phyloP scores from a whole-genome alignment of 2,113 vertebrate species.

The Rhagologus leucostigma region DNA sequence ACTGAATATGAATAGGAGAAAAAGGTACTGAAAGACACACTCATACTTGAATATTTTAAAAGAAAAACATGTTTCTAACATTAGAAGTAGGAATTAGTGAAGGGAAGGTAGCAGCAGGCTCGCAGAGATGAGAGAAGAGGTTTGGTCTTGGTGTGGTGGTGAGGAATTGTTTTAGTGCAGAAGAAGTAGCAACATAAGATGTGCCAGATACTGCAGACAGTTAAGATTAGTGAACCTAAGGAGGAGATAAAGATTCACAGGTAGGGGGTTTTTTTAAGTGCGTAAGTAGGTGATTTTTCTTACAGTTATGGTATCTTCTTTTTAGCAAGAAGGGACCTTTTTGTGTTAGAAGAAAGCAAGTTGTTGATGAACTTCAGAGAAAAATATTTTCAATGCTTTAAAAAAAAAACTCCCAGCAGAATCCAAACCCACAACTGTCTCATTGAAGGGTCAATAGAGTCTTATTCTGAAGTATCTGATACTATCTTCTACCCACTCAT shows the following conservation, averaged over 20 bases:
- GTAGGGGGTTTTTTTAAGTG: not conserved
- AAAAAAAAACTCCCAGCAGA: not conserved
- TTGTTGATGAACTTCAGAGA: not conserved
- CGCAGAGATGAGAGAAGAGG: not conserved
- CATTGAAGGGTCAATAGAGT: not conserved
- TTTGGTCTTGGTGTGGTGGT: not conserved
- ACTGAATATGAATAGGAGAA: not conserved
- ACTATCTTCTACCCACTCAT: not conserved
- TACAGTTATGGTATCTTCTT: not conserved
- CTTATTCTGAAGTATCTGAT: not conserved
- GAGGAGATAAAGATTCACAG: not conserved
- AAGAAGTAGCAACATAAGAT: not conserved
- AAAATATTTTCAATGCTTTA: not conserved
- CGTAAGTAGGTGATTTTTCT: not conserved
- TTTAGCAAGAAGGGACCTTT: not conserved
- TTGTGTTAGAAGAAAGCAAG: not conserved
- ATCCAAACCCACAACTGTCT: not conserved
- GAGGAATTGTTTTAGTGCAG: not conserved
- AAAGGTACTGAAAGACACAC: not conserved
- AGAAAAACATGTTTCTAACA: not conserved
- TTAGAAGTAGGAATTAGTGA: not conserved
- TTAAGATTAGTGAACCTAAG: not conserved
- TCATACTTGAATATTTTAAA: not conserved
- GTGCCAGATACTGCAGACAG: not conserved
- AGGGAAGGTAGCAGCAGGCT: fast-evolving